Evolutionary conservation across 1,140 invertebrate species (phyloP), one percentile per base, ranked within the genome.

Genomic region (Procambarus virginalis): DNA sequence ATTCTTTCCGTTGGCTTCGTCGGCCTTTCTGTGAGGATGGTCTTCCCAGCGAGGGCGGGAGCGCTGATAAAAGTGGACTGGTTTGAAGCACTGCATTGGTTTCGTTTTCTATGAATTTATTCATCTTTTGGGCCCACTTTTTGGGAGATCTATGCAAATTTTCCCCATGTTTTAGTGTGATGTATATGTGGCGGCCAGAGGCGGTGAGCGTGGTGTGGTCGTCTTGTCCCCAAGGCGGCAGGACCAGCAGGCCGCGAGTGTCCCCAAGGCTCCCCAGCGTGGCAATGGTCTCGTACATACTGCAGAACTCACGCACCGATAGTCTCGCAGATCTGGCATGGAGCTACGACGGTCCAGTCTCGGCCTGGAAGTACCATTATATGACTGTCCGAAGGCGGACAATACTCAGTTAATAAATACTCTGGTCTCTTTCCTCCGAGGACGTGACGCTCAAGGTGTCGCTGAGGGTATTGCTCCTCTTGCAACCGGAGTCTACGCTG

Each of bases 271-370:
- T 89, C 34, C 91, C 75, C 60, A 91, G 78, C 9, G 87, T 85
- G 20, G 91, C 84, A 20, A 91, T 89, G 22, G 91, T 91, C 76
- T 91, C 91, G 70, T 91, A 91, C 2, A 91, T 87, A 91, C 87
- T 22, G 91, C 80, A 14, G 91, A 91, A 77, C 87, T 91, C 10
- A 91, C 87, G 51, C 82, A 91, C 3, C 88, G 79, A 60, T 89
- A 91, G 70, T 91, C 91, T 22, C 88, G 46, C 10, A 91, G 78
- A 34, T 91, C 91, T n/a, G 91, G 91, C 91, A 91, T 91, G 51
- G 91, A 91, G 48, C 91, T 89, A 68, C 91, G 78, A 0, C 91
- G 91, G n/a, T 91, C 88, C 34, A 91, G 80, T 51, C 76, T 79
- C 14, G 91, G 91, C 14, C 85, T 9, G 87, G 86, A 70, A 91